A percentile compares a stretch with the other conserved stretches of the same genome.
phyloP scores from a whole-genome alignment of 2,113 vertebrate species.

The Oenanthe oenanthe region DNA sequence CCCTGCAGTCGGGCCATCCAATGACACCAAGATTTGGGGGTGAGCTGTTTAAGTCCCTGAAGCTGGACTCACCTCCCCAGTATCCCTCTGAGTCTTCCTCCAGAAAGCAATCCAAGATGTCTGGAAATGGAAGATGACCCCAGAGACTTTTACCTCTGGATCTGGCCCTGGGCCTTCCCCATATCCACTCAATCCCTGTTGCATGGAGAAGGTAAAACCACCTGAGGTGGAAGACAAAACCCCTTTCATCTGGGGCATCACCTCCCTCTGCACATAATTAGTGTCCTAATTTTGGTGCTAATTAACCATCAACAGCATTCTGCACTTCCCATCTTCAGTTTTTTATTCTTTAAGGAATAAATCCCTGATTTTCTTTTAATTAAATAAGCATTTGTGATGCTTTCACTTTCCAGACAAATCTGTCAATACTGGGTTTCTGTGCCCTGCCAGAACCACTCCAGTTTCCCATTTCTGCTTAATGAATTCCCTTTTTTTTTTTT shows the following conservation, averaged over 20 bases:
- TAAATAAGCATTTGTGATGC: background rate
- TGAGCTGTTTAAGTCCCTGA: background rate
- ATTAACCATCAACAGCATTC: background rate
- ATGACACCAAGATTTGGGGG: background rate
- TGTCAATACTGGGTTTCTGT: background rate
- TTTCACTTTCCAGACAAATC: background rate
- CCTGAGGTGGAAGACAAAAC: too few relatives aligned
- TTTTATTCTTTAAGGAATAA: background rate
- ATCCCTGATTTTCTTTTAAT: background rate
- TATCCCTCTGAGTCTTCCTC: background rate
- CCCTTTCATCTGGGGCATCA: background rate
- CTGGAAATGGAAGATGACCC: background rate
- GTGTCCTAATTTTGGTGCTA: background rate
- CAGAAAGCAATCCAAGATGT: background rate
- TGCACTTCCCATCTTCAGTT: background rate
- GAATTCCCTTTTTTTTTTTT: background rate
- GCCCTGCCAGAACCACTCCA: background rate
- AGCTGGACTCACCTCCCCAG: rapidly evolving
- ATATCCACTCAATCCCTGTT: too few relatives aligned
- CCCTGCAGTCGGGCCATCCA: rapidly evolving
- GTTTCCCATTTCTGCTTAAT: background rate
- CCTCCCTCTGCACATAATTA: background rate
- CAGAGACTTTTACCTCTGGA: background rate
- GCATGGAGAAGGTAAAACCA: background rate
- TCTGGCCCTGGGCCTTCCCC: background rate